These are phyloP conservation scores for Oegoconia quadripuncta DNA, from an alignment of 2,888 invertebrate genomes.

Conservation along the genomic window DNA sequence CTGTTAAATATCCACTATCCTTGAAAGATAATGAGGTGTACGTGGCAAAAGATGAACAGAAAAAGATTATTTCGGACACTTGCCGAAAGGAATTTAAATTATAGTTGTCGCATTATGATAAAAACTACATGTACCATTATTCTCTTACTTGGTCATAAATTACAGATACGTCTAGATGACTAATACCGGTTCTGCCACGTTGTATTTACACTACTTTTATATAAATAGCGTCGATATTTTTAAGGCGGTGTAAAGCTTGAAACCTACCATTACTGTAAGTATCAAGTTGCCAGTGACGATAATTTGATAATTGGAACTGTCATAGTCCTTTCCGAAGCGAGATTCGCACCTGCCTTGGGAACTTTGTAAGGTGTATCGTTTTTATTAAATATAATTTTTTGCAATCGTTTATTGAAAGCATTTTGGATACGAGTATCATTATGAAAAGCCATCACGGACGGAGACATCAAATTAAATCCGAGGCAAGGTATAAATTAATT, in stretches of 20 bases:
- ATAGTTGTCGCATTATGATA: conserved; percentile 29
- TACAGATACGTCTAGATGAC: conserved; percentile 38
- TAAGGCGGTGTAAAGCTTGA: conserved; percentile 46
- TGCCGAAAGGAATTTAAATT: conserved; percentile 43
- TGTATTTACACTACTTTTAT: conserved; percentile 61
- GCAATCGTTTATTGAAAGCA: neutral
- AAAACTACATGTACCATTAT: conserved; percentile 32
- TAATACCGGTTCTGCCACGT: conserved; percentile 48
- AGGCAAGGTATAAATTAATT: no score
- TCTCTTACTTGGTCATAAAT: conserved; percentile 39
- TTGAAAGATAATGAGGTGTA: neutral
- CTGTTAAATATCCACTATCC: no score
- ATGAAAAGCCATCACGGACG: no score
- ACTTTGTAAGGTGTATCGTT: conserved; percentile 3
- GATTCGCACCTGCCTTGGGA: conserved; percentile 40
- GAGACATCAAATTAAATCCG: no score
- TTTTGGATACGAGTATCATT: no score
- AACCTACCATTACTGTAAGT: conserved; percentile 57
- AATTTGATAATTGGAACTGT: conserved; percentile 68
- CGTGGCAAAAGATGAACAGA: neutral
- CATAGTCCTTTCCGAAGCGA: conserved; percentile 33
- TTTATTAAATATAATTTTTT: conserved; percentile 7
- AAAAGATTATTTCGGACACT: conserved; percentile 26
- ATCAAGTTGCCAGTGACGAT: conserved; percentile 59
- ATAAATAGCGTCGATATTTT: conserved; percentile 59